Evolutionary conservation across 2,888 invertebrate species (phyloP).

Genomic region (Himalopsyche japonica): DNA sequence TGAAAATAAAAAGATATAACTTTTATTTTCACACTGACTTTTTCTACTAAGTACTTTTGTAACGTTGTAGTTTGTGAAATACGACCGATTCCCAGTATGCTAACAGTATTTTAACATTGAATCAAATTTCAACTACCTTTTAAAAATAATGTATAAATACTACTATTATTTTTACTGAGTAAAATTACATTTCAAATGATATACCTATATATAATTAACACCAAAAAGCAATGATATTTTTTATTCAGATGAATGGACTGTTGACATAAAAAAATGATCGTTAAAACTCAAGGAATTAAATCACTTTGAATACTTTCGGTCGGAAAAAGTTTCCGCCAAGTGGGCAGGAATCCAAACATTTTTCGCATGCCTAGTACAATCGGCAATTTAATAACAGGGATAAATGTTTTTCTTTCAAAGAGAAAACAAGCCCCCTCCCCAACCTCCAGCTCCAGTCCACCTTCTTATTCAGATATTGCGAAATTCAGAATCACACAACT

Average conservation of each 20-base stretch:
- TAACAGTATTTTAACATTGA: too few relatives aligned
- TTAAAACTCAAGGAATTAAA: neutral
- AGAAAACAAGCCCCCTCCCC: neutral
- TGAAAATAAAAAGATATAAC: too few relatives aligned
- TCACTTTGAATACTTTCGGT: neutral
- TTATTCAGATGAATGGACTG: neutral
- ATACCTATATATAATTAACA: too few relatives aligned
- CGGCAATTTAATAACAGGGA: constrained; percentile 1
- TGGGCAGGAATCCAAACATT: neutral
- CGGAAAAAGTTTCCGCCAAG: neutral
- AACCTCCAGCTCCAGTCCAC: neutral
- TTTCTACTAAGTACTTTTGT: too few relatives aligned
- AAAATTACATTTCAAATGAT: too few relatives aligned
- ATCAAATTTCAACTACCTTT: too few relatives aligned
- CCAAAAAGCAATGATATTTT: neutral
- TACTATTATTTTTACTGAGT: too few relatives aligned
- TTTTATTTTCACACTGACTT: too few relatives aligned
- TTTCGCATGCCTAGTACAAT: neutral
- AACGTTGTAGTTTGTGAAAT: too few relatives aligned
- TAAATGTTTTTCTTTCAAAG: neutral
- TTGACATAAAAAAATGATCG: neutral
- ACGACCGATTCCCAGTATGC: too few relatives aligned
- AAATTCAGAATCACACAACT: neutral
- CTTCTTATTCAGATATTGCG: neutral
- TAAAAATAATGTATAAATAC: too few relatives aligned